A percentile compares a stretch with the other conserved stretches of the same genome.
Evolutionary conservation across 2,797 vertebrate genomes (phyloP).

Genomic region (Hypotaenidia philippensis): DNA sequence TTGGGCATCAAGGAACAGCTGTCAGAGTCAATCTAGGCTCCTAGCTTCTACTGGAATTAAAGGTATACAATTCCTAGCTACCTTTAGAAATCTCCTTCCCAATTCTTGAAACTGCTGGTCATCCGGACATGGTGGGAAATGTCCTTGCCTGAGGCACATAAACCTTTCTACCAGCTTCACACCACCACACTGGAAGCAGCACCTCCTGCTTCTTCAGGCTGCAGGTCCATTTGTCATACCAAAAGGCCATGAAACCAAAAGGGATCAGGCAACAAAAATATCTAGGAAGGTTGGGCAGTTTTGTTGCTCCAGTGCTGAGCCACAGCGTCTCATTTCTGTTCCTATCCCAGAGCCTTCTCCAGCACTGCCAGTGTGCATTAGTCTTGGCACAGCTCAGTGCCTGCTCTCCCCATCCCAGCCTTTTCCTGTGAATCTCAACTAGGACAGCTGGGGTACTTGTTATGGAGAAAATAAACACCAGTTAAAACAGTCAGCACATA

Average conservation of each 20-base stretch:
- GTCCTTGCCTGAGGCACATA: not conserved
- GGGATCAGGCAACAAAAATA: not conserved
- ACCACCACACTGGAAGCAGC: not conserved
- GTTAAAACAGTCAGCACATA: not conserved
- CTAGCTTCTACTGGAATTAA: not conserved
- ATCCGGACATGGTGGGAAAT: not conserved
- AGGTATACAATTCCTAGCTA: not conserved
- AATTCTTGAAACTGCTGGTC: not conserved
- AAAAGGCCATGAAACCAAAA: not conserved
- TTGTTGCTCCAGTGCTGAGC: not conserved
- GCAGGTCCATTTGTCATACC: not conserved
- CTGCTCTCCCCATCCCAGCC: not conserved
- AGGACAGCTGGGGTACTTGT: not conserved
- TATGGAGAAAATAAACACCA: not conserved
- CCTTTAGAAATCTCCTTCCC: not conserved
- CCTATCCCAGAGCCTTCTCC: rapidly evolving
- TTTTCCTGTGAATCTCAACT: not conserved
- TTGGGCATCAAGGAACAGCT: not conserved
- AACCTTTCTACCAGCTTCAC: not conserved
- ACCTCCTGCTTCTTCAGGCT: not conserved
- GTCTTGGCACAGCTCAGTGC: rapidly evolving
- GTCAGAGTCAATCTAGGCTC: not conserved
- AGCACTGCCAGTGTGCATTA: not conserved
- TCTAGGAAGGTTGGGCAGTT: not conserved
- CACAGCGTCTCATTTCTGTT: not conserved